Evolutionary conservation across 2,888 invertebrate genomes (phyloP).

Genomic region (Hipparchia sbordonii): DNA sequence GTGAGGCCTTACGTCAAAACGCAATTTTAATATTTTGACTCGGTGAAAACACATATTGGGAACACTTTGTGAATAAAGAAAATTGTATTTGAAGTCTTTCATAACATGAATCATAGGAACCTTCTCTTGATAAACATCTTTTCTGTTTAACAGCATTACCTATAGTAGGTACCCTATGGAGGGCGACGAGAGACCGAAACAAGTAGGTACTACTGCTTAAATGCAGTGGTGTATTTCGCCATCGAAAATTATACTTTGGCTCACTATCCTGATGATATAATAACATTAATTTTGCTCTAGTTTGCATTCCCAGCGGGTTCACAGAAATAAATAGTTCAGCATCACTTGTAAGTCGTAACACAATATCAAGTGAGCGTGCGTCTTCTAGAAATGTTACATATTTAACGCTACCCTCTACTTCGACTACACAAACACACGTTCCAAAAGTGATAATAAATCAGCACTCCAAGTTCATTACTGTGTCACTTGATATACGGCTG

Average conservation of each 20-base stretch:
- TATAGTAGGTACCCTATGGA: too few species aligned
- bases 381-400: conserved; percentile 39
- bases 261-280: background rate
- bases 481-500: background rate
- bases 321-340: conserved; percentile 19
- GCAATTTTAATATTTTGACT: conserved; percentile 38
- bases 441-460: conserved; percentile 1
- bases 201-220: too few species aligned
- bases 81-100: background rate
- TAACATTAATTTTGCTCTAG: conserved; percentile 16
- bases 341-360: conserved; percentile 27
- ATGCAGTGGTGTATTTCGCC: too few species aligned
- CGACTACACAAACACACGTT: background rate
- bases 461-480: conserved; percentile 24
- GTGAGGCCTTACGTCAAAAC: conserved; percentile 33
- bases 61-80: conserved; percentile 30
- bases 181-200: too few species aligned
- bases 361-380: conserved; percentile 28
- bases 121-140: too few species aligned
- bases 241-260: too few species aligned
- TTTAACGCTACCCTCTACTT: conserved; percentile 30
- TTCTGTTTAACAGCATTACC: too few species aligned
- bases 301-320: conserved; percentile 23
- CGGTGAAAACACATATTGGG: conserved; percentile 19
- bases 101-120: background rate